Base-by-base conservation (phyloP, 2,888 invertebrate species). In the Mylabris sibirica region DNA sequence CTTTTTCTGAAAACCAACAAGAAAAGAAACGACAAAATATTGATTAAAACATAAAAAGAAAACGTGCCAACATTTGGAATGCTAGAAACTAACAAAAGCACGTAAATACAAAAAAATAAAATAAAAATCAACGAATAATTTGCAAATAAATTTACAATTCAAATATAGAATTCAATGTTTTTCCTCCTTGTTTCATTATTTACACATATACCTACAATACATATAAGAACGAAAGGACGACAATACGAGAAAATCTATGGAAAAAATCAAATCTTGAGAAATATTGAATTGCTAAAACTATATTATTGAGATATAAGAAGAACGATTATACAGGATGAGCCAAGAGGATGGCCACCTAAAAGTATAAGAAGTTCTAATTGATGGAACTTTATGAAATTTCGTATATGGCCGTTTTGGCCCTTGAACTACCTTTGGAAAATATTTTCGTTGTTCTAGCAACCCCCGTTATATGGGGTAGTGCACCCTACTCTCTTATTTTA, bases 121-220 rank as follows among this genome's bases (percentile, higher is more conserved):
- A 38, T 5, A 9, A 49, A 3, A 49, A 12, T 22, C 11, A 14
- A 53, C 22, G 22, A 12, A 22, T 24, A 53, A 53, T 44, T 3
- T 53, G 22, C 22, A 53, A 4, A 8, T 11, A 53, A 53, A 53
- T 53, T 53, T 53, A 53, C 53, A 53, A 53, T 53, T 53, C 53
- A 53, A 53, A 53, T 53, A 11, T 8, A 9, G 22, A 53, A 53
- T 53, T 53, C 20, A 53, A 22, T 53, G 11, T 22, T 1, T 53
- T 20, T 24, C 20, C 9, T 11, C 12, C 2, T 24, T 22, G 12
- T 22, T 53, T 22, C 11, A 3, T 6, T 4, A 30, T 22, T 9
- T 22, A 17, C 20, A 22, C 49, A 17, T 2, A 11, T 49, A 20
- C 20, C 6, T 49, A 11, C 12, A 9, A 20, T 20, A 17, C 11